Percentiles rank a stretch among this genome's conserved stretches.
Evolutionary conservation across 2,113 vertebrate species (phyloP).

Genomic region (Leucopternis melanops): DNA sequence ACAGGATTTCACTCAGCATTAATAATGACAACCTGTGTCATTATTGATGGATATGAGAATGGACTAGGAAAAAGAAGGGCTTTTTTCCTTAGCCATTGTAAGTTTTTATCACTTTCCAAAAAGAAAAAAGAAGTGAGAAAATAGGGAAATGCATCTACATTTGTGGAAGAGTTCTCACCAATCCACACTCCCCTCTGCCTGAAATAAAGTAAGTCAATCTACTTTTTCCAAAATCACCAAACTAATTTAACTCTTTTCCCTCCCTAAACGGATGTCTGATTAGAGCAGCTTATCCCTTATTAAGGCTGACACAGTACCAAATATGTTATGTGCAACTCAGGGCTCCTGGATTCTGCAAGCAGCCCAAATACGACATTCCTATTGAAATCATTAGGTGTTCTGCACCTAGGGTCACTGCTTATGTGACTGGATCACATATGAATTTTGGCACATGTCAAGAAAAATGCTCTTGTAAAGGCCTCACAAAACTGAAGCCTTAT

Average conservation of each 20-base stretch:
- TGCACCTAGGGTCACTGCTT: neutral
- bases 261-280: neutral
- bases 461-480: neutral
- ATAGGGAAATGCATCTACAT: neutral
- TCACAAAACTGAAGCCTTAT: neutral
- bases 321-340: rapidly evolving
- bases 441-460: neutral
- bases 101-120: neutral
- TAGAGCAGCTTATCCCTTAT: neutral
- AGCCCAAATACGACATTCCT: neutral
- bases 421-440: neutral
- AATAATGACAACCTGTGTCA: neutral
- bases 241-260: neutral
- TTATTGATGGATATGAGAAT: neutral
- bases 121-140: neutral
- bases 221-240: neutral
- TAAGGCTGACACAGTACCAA: neutral
- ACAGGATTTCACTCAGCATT: neutral
- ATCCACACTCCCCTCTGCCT: neutral
- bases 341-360: neutral
- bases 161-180: neutral
- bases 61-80: neutral
- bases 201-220: neutral
- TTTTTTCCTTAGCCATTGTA: neutral
- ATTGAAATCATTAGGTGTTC: neutral